Conservation (phyloP, 2,113 vertebrate genomes). For the Corapipo altera region DNA sequence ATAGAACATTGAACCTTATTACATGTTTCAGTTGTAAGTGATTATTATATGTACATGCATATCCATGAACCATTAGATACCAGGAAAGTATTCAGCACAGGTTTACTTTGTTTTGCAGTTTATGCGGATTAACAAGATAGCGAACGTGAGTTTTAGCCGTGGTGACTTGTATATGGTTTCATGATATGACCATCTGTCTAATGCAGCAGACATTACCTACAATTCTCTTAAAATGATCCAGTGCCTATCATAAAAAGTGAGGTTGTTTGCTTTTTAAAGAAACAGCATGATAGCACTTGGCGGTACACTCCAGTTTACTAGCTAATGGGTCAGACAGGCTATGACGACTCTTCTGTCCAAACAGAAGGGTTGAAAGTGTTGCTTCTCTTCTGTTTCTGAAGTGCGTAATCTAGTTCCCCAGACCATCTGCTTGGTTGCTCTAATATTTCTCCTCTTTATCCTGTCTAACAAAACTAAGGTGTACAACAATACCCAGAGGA, state of each 20-base stretch:
- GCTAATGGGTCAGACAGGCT: constrained; percentile 52
- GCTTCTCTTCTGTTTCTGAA: constrained; percentile 54
- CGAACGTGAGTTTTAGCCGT: background rate
- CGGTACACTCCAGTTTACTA: constrained; percentile 3
- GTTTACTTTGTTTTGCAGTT: constrained; percentile 18
- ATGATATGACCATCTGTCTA: background rate
- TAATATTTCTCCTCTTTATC: constrained; percentile 36
- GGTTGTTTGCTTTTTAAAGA: constrained; percentile 39
- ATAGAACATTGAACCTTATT: background rate
- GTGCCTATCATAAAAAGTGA: constrained; percentile 26
- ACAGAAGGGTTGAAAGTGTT: constrained; percentile 54
- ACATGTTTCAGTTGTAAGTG: background rate
- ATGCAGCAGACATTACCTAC: constrained; percentile 19
- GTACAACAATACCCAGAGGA: background rate
- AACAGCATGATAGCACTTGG: constrained; percentile 45
- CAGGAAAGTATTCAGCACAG: background rate
- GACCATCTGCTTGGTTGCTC: constrained; percentile 29
- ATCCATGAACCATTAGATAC: background rate
- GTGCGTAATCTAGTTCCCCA: constrained; percentile 59
- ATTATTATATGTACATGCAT: background rate
- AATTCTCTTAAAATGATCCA: constrained; percentile 40
- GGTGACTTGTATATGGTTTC: constrained; percentile 22
- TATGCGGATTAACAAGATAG: background rate
- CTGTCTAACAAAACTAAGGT: constrained; percentile 32
- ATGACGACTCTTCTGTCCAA: constrained; percentile 55